Evolutionary conservation across 2,797 vertebrate genomes (phyloP).

Genomic region (Oreochromis mossambicus): DNA sequence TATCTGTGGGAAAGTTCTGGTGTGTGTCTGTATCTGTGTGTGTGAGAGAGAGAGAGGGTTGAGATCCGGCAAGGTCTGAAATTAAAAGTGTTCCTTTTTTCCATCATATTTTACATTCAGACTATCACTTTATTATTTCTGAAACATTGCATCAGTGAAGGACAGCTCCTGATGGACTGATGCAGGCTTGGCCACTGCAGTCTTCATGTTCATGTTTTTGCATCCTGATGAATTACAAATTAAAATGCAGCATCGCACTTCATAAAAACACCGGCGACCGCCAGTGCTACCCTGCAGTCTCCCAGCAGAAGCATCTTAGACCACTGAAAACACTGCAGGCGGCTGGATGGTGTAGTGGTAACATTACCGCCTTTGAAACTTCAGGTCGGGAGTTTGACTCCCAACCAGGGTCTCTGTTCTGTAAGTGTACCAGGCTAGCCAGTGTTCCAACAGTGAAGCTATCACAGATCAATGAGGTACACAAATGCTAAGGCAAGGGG

Average conservation of each 20-base stretch:
- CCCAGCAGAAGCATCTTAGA: no score
- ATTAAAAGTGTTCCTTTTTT: fast-evolving
- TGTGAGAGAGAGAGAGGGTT: not conserved
- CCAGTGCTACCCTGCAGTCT: no score
- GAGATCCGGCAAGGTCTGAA: not conserved
- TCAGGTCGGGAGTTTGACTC: fast-evolving
- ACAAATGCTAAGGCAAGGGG: no score
- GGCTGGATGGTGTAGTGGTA: no score
- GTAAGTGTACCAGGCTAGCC: not conserved
- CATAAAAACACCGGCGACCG: not conserved
- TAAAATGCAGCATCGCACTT: not conserved
- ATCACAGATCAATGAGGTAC: no score
- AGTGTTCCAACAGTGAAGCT: no score
- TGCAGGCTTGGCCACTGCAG: not conserved
- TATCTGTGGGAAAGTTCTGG: not conserved
- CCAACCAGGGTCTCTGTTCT: not conserved
- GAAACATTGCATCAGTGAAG: not conserved
- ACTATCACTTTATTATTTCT: not conserved
- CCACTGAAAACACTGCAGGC: no score
- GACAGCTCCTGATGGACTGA: not conserved
- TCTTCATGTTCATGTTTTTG: not conserved
- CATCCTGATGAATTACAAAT: not conserved
- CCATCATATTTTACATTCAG: not conserved
- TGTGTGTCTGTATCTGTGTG: not conserved
- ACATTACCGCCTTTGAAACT: not conserved